These are phyloP conservation scores for Tamias sibiricus DNA, from an alignment of 2,113 vertebrate species.

Conservation along the genomic window DNA sequence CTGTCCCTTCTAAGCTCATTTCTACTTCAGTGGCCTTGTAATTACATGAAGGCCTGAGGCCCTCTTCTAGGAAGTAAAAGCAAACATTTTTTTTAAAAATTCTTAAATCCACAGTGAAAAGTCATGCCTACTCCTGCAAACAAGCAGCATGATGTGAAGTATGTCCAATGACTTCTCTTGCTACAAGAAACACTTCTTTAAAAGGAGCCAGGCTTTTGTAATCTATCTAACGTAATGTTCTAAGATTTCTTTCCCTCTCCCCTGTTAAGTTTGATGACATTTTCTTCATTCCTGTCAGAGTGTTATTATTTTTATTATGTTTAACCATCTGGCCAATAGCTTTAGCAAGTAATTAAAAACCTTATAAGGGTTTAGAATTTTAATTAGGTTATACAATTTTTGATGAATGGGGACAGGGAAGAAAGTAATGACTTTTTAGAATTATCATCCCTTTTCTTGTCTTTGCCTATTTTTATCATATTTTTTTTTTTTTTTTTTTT, in stretches of 20 bases:
- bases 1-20: neutral
- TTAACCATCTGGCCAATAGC: conserved; percentile 71
- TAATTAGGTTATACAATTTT: conserved; percentile 65
- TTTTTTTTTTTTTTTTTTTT: neutral
- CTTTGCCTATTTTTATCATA: neutral
- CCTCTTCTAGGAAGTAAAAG: neutral
- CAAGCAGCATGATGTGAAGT: neutral
- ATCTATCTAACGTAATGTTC: neutral
- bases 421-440: conserved; percentile 45
- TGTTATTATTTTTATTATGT: conserved; percentile 72
- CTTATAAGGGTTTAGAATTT: conserved; percentile 60
- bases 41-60: neutral
- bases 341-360: conserved; percentile 75
- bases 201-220: neutral
- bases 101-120: conserved; percentile 41
- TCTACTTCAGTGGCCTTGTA: neutral
- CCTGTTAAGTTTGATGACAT: conserved; percentile 29
- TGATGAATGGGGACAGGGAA: conserved; percentile 48
- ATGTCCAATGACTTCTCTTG: neutral
- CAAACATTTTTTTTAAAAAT: neutral
- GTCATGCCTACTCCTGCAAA: neutral
- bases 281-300: conserved; percentile 61
- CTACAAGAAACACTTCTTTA: neutral
- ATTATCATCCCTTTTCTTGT: neutral
- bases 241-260: neutral